phyloP scores from a whole-genome alignment of 2,888 invertebrate genomes.

The Netelia melanura region DNA sequence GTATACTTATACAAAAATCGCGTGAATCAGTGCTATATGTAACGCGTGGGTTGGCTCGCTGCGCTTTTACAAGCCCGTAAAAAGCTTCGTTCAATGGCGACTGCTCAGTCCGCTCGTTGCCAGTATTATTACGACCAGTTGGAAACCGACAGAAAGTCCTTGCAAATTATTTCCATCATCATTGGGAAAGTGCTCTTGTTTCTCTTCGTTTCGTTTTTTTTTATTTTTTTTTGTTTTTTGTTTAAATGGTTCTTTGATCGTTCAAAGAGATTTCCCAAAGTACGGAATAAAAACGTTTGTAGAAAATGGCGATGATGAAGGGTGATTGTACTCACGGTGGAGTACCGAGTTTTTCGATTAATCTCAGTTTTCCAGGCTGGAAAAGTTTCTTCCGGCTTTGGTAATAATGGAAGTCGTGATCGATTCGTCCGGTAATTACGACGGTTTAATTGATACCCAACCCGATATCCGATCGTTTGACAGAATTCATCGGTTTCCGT shows the following conservation, averaged over 20 bases:
- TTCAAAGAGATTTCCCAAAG: conserved; percentile 31
- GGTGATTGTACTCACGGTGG: conserved; percentile 45
- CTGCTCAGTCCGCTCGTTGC: conserved; percentile 14
- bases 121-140: conserved; percentile 22
- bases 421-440: conserved; percentile 61
- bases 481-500: neutral
- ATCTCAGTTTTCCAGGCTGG: conserved; percentile 26
- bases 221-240: neutral
- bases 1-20: neutral
- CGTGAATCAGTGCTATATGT: neutral
- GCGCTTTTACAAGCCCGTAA: conserved; percentile 46
- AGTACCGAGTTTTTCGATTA: conserved; percentile 51
- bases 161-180: conserved; percentile 43
- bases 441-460: conserved; percentile 55
- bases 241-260: neutral
- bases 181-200: conserved; percentile 26
- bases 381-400: conserved; percentile 1
- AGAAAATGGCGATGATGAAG: conserved; percentile 59
- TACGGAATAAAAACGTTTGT: conserved; percentile 43
- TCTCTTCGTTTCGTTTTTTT: neutral
- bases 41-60: conserved; percentile 13
- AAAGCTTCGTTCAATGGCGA: conserved; percentile 50
- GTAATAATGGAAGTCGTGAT: conserved; percentile 53
- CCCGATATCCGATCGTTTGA: conserved; percentile 38
- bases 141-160: conserved; percentile 29